Evolutionary conservation across 2,888 invertebrate species (phyloP), one percentile per base, ranked within the genome.

Genomic region (Anagyrus pseudococci): DNA sequence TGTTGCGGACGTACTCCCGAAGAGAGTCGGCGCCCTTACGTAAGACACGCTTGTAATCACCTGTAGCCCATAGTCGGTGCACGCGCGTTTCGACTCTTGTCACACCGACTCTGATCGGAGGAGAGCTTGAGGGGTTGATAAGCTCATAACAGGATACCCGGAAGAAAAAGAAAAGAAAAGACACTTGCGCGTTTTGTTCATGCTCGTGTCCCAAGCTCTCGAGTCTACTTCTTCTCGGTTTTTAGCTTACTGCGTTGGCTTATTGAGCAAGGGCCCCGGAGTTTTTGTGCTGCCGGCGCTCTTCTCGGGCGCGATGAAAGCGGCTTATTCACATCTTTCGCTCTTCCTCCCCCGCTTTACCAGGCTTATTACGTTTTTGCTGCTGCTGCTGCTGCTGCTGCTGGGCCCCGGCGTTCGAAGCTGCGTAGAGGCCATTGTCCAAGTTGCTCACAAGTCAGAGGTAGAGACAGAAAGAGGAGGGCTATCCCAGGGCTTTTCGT

Each of bases 331-430:
- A 2, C 50, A 8, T n/a, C 44, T 33, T 19, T 2, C n/a, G 22
- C 20, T n/a, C 8, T 15, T 33, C 17, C 1, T 47, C 26, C n/a
- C n/a, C n/a, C 47, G 25, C 47, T 49, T 25, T 17, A 55, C 10
- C n/a, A 22, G 44, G 25, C 47, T 57, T 57, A 54, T 64, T 61
- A 64, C 54, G 33, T 64, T 57, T 47, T 53, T 64, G n/a, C 56
- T 40, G 33, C 22, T 48, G 29, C n/a, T n/a, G n/a, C 50, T 33
- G 3, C 40, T 17, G 22, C 13, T 6, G 7, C 25, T 13, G 3
- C 25, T 25, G 17, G 43, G 15, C 40, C 17, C 26, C 47, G 41
- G 22, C 46, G 49, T 7, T n/a, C n/a, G n/a, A n/a, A n/a, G n/a
- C n/a, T 46, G 52, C 55, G 50, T 44, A 52, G 44, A 53, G 25